Base-by-base conservation (phyloP, 2,888 invertebrate genomes). In the Exephanes ischioxanthus region DNA sequence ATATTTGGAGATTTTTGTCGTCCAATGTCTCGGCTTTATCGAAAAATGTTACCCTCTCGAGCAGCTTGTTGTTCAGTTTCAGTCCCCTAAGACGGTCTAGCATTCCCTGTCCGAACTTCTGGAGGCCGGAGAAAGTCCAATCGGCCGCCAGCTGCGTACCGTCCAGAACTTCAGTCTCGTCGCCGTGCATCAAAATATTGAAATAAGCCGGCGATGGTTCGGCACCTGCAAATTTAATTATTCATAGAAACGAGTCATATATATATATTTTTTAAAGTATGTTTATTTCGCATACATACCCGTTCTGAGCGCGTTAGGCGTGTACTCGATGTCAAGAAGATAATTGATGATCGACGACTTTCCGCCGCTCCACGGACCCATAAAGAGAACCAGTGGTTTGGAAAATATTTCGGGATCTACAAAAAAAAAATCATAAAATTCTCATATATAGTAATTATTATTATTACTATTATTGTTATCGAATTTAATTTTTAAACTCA, bases 301-400 rank as follows among this genome's bases (percentile, higher is more conserved):
- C 94, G 98, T 98, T 95, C 98, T 96, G 88, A 98, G 94, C 83
- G 98, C 97, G 93, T 97, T 96, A 89, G 97, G 96, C 41, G 97
- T 97, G 93, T 97, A 97, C 94, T 98, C 98, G 88, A 97, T 97
- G 85, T 98, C 97, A 58, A 98, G 96, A 87, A 99, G 95, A 94
- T 99, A 99, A 94, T 99, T 99, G 87, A 99, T 96, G 89, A 98
- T 98, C 76, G 98, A 97, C 1, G 98, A 98, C 95, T 99, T 99
- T 87, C 99, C 99, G 83, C 98, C 98, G 92, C 98, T 98, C 98
- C 98, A 99, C 55, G 99, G 98, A 61, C 99, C 99, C 97, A 99
- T 98, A 92, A 99, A 98, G 5, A 99, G 95, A 76, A 99, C 96
- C 92, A 99, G 95, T 2, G 99, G 99, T 92, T 98, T 99, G 3